Conservation (phyloP, 2,113 vertebrate species). For the Poeciliopsis retropinna region DNA sequence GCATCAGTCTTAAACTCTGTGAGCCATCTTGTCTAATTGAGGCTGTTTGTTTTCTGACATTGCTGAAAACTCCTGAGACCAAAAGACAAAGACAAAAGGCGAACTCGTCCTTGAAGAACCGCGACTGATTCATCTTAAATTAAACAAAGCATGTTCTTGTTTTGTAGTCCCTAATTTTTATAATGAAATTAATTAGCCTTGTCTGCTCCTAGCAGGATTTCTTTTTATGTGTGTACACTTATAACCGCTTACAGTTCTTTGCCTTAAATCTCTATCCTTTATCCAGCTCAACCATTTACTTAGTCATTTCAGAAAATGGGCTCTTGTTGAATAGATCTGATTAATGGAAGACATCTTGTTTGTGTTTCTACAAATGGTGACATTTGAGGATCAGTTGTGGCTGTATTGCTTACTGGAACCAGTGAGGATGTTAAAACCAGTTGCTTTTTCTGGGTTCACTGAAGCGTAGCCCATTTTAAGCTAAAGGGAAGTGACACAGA, state of each 20-base stretch:
- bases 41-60: slow-evolving; percentile 22
- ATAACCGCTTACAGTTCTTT: slow-evolving; percentile 33
- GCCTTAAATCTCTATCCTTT: slow-evolving; percentile 40
- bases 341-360: slow-evolving; percentile 34
- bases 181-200: slow-evolving; percentile 65
- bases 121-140: slow-evolving; percentile 40
- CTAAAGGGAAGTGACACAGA: slow-evolving; percentile 1
- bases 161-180: slow-evolving; percentile 50
- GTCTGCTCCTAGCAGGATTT: slow-evolving; percentile 57
- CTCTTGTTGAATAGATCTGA: slow-evolving; percentile 34
- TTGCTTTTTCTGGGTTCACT: slow-evolving; percentile 35
- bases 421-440: slow-evolving; percentile 40
- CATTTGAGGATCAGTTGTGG: slow-evolving; percentile 68
- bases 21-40: slow-evolving; percentile 40
- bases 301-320: slow-evolving; percentile 19
- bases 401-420: slow-evolving; percentile 51
- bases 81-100: slow-evolving; percentile 16
- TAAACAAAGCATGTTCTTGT: slow-evolving; percentile 58
- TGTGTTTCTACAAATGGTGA: slow-evolving; percentile 51
- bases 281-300: slow-evolving; percentile 52
- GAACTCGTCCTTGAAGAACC: slow-evolving; percentile 35
- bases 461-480: slow-evolving; percentile 16
- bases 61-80: slow-evolving; percentile 31
- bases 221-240: slow-evolving; percentile 14
- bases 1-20: slow-evolving; percentile 36